Conservation (phyloP, 64 coral and sea anemone species). For the Anthopleura sola region DNA sequence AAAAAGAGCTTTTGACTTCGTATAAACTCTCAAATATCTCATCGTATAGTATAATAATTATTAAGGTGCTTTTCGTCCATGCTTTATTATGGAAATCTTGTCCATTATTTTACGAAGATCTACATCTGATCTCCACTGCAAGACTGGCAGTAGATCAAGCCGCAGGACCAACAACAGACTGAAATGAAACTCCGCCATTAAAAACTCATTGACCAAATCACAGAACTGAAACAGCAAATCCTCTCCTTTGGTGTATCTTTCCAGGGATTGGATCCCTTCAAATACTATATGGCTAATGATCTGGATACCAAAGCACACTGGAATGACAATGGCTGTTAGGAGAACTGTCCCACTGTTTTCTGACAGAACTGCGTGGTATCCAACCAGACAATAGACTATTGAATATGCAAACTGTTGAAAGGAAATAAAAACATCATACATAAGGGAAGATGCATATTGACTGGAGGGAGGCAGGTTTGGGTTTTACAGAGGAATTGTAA, state of each 20-base stretch:
- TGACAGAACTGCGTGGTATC: slow-evolving; percentile 61
- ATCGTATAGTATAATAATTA: too few species aligned
- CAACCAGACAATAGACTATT: slow-evolving; percentile 57
- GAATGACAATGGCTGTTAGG: slow-evolving; percentile 38
- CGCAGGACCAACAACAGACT: slow-evolving; percentile 71
- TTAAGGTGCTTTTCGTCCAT: slow-evolving; percentile 67
- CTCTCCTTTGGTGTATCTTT: slow-evolving; percentile 56
- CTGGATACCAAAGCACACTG: slow-evolving; percentile 52
- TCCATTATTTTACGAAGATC: slow-evolving; percentile 74
- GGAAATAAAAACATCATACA: not conserved
- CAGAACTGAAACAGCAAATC: slow-evolving; percentile 55
- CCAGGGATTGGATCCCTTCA: slow-evolving; percentile 41
- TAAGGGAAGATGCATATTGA: too few species aligned
- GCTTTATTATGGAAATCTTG: slow-evolving; percentile 57
- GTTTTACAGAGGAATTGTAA: too few species aligned
- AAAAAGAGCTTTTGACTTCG: too few species aligned
- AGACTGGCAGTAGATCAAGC: slow-evolving; percentile 64
- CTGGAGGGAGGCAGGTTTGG: too few species aligned
- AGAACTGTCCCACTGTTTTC: slow-evolving; percentile 39
- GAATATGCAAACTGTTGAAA: slow-evolving; percentile 70
- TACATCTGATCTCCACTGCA: slow-evolving; percentile 88
- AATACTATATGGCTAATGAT: slow-evolving; percentile 43
- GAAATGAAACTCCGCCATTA: slow-evolving; percentile 69
- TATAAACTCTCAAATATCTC: too few species aligned
- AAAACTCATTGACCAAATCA: slow-evolving; percentile 75